Percentiles rank a stretch among this genome's conserved stretches.
phyloP scores from a whole-genome alignment of 1,140 invertebrate genomes.

The Latrodectus geometricus region DNA sequence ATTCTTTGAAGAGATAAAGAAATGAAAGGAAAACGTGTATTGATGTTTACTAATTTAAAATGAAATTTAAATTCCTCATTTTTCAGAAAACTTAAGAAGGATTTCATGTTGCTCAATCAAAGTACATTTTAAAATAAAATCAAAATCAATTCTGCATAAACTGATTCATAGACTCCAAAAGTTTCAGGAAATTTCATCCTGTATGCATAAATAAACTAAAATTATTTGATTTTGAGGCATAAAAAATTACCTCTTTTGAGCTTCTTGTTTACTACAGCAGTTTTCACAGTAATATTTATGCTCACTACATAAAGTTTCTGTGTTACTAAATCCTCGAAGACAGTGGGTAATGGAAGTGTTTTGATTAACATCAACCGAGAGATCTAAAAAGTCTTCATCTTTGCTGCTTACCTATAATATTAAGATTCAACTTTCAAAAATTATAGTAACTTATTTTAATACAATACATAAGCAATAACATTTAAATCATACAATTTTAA shows the following conservation, averaged over 20 bases:
- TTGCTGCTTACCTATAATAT: constrained; percentile 85
- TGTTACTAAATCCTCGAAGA: constrained; percentile 96
- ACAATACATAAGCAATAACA: neutral
- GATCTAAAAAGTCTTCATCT: constrained; percentile 99
- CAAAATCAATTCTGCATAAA: too few relatives aligned
- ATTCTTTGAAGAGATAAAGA: too few relatives aligned
- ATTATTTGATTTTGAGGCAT: neutral
- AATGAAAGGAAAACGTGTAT: too few relatives aligned
- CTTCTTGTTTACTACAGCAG: constrained; percentile 99
- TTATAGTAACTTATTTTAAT: neutral
- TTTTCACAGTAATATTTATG: constrained; percentile 99
- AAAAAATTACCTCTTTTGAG: constrained; percentile 76
- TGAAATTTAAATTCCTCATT: too few relatives aligned
- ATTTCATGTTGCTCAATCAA: too few relatives aligned
- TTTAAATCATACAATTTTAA: neutral
- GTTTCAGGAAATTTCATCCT: too few relatives aligned
- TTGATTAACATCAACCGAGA: constrained; percentile 99
- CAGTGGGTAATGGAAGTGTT: constrained; percentile 99
- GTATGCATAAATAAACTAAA: too few relatives aligned
- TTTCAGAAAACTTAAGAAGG: too few relatives aligned
- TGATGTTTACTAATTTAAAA: too few relatives aligned
- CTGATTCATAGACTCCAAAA: too few relatives aligned
- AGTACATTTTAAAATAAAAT: too few relatives aligned
- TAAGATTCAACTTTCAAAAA: constrained; percentile 4
- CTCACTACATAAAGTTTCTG: constrained; percentile 98